Percentiles rank a stretch among this genome's conserved stretches.
These are phyloP conservation scores for Paradoxurus hermaphroditus DNA, from an alignment of 2,113 vertebrate genomes.

Conservation along the genomic window DNA sequence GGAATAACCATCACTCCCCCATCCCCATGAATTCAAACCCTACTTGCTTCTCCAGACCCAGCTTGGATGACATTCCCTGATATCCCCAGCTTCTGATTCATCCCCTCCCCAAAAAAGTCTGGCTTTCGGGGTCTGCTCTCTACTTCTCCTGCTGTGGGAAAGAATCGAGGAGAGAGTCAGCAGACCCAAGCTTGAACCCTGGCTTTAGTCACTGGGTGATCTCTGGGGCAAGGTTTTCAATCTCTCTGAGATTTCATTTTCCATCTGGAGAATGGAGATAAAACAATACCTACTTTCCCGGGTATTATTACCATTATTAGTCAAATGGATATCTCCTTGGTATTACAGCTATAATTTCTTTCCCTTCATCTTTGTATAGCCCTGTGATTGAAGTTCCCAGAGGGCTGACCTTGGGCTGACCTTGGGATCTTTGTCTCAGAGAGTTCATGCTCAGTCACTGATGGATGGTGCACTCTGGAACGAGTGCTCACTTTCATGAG, in stretches of 20 bases:
- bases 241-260: not conserved
- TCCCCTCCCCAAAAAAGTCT: not conserved
- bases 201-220: not conserved
- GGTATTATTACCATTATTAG: not conserved
- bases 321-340: not conserved
- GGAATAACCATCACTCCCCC: not conserved
- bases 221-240: not conserved
- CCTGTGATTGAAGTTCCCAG: not conserved
- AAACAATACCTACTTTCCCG: not conserved
- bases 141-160: not conserved
- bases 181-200: not conserved
- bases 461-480: not conserved
- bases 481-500: not conserved
- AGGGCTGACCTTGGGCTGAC: not conserved
- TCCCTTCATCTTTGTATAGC: not conserved
- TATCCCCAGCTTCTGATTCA: not conserved
- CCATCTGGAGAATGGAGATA: not conserved
- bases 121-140: not conserved
- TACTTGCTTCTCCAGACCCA: not conserved
- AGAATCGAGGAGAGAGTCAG: not conserved
- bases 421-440: not conserved
- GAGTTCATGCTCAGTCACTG: fast-evolving
- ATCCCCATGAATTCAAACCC: not conserved
- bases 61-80: not conserved
- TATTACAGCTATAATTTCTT: fast-evolving